These are phyloP conservation scores for Ooceraea biroi DNA, from an alignment of 1,140 invertebrate species.

Conservation along the genomic window DNA sequence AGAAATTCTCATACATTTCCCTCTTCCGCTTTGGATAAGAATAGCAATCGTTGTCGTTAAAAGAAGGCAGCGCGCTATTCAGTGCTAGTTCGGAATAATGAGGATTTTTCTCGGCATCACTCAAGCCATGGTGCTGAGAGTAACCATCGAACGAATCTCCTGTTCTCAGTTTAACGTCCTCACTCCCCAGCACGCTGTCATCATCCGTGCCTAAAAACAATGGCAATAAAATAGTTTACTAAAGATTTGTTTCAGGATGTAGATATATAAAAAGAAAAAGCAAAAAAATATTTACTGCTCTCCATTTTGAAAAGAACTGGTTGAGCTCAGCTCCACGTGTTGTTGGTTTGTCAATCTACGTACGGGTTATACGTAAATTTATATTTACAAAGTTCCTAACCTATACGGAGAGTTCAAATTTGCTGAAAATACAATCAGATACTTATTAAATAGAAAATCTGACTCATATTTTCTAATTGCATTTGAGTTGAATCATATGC, in stretches of 20 bases:
- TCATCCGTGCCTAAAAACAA: constrained; percentile 3
- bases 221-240: background rate
- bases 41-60: background rate
- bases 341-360: no score
- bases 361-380: no score
- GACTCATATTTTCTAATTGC: no score
- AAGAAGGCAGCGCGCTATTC: no score
- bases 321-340: no score
- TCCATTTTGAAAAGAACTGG: background rate
- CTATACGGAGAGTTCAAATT: no score
- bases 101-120: background rate
- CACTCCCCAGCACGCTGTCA: background rate
- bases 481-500: no score
- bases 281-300: background rate
- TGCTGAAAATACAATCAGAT: no score
- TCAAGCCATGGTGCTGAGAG: background rate
- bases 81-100: background rate
- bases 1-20: no score
- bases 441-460: no score
- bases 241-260: background rate
- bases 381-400: no score
- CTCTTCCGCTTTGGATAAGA: background rate
- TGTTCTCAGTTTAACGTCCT: background rate
- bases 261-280: background rate
- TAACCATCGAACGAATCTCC: background rate